These are phyloP conservation scores for Zaprionus tsacasi DNA, from an alignment of 1,140 invertebrate genomes.

Conservation along the genomic window DNA sequence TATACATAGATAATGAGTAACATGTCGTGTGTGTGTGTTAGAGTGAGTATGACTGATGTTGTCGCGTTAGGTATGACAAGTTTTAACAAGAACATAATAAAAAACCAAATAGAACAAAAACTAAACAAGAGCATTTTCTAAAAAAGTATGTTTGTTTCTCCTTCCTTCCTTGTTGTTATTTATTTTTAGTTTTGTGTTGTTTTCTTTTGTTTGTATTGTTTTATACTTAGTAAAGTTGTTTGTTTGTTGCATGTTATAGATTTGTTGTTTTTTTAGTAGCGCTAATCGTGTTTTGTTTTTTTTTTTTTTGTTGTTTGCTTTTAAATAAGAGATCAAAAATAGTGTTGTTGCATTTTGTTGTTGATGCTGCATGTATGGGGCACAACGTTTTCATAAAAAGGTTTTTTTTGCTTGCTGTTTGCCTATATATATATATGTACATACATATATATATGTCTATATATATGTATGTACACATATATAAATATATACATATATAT, in stretches of 20 bases:
- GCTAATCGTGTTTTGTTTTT: conserved; percentile 56
- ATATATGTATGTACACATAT: conserved; percentile 2
- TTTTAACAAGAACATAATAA: conserved; percentile 70
- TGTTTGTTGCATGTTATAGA: conserved; percentile 39
- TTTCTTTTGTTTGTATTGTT: conserved; percentile 26
- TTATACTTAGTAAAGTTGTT: conserved; percentile 57
- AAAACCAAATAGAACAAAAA: conserved; percentile 43
- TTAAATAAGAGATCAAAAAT: conserved; percentile 80
- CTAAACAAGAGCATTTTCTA: conserved; percentile 47
- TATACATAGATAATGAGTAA: conserved; percentile 77
- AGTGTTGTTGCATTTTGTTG: conserved; percentile 74
- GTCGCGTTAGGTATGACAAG: conserved; percentile 37
- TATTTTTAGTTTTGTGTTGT: conserved; percentile 4
- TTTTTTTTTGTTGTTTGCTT: conserved; percentile 42
- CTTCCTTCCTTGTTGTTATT: conserved; percentile 21
- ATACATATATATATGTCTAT: neutral
- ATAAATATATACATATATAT: neutral
- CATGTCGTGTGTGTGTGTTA: conserved; percentile 50
- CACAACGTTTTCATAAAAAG: conserved; percentile 51
- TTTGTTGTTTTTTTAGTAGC: conserved; percentile 58
- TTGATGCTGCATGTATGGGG: conserved; percentile 38
- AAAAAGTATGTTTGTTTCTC: conserved; percentile 28
- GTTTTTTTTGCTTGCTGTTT: conserved; percentile 13
- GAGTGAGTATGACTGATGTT: conserved; percentile 26
- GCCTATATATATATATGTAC: conserved; percentile 20